Evolutionary conservation across 2,888 invertebrate genomes (phyloP).

Genomic region (Melieria crassipennis): DNA sequence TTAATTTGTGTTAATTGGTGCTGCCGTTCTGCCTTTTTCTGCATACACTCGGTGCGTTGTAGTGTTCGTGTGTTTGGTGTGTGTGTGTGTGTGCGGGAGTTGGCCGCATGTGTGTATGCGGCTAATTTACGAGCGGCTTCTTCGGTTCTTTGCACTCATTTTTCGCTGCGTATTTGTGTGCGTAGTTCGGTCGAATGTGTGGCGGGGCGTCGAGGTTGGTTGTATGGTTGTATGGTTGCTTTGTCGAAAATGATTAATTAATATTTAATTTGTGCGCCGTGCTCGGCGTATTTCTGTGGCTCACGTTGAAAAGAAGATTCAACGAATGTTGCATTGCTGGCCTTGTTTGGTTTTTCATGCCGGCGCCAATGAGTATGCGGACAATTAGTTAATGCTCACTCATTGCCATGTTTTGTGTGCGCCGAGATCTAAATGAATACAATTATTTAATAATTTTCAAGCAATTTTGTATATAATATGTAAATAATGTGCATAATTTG

Average conservation of each 20-base stretch:
- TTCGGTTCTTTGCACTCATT: background rate
- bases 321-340: too few relatives aligned
- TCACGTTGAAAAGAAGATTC: too few relatives aligned
- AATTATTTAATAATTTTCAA: too few relatives aligned
- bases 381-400: too few relatives aligned
- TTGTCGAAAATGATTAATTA: slow-evolving; percentile 34
- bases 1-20: slow-evolving; percentile 30
- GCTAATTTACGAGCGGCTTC: background rate
- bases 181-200: background rate
- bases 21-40: background rate
- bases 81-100: background rate
- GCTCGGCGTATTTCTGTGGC: too few relatives aligned
- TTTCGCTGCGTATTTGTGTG: background rate
- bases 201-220: background rate
- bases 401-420: too few relatives aligned
- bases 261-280: slow-evolving; percentile 27
- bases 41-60: background rate
- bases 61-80: background rate
- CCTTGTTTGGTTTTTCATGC: too few relatives aligned
- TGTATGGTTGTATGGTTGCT: background rate
- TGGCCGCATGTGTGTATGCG: background rate
- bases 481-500: too few relatives aligned
- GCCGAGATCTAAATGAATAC: too few relatives aligned
- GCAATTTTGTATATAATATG: too few relatives aligned
- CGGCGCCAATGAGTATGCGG: too few relatives aligned